phyloP scores from a whole-genome alignment of 2,113 vertebrate genomes.

The Siniperca knerii region DNA sequence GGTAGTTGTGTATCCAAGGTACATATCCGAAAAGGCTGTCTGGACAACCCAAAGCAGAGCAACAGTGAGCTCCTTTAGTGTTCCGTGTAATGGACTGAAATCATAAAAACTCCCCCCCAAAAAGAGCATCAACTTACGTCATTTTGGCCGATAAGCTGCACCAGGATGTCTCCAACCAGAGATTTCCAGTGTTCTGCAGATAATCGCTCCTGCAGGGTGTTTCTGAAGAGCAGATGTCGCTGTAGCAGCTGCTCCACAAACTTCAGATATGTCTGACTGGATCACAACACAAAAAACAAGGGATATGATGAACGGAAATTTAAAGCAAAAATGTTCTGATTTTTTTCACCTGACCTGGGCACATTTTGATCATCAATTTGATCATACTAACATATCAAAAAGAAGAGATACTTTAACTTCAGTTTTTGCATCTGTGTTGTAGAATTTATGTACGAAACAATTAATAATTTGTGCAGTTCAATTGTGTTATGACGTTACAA shows the following conservation, averaged over 20 bases:
- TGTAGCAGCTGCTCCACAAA: conserved; percentile 83
- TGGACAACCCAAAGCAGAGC: conserved; percentile 51
- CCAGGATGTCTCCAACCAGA: conserved; percentile 82
- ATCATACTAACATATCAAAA: neutral
- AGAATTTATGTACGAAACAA: neutral
- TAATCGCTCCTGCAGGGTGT: conserved; percentile 83
- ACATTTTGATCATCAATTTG: neutral
- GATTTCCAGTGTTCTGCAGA: conserved; percentile 79
- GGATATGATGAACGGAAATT: neutral
- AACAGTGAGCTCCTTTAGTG: rapidly evolving
- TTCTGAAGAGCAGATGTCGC: conserved; percentile 84
- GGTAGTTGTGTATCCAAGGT: conserved; percentile 77
- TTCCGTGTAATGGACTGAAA: neutral
- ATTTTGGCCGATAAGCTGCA: conserved; percentile 82
- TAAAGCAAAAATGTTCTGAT: neutral
- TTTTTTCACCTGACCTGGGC: neutral
- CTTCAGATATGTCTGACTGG: conserved; percentile 76
- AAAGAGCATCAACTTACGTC: conserved; percentile 63
- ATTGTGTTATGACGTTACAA: neutral
- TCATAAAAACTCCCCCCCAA: no score
- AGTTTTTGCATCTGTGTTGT: neutral
- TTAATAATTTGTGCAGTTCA: neutral
- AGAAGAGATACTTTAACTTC: neutral
- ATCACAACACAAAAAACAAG: conserved; percentile 8
- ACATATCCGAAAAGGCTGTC: conserved; percentile 80